A percentile compares a stretch with the other conserved stretches of the same genome.
phyloP scores from a whole-genome alignment of 2,888 invertebrate species.

The Megamerina dolium region DNA sequence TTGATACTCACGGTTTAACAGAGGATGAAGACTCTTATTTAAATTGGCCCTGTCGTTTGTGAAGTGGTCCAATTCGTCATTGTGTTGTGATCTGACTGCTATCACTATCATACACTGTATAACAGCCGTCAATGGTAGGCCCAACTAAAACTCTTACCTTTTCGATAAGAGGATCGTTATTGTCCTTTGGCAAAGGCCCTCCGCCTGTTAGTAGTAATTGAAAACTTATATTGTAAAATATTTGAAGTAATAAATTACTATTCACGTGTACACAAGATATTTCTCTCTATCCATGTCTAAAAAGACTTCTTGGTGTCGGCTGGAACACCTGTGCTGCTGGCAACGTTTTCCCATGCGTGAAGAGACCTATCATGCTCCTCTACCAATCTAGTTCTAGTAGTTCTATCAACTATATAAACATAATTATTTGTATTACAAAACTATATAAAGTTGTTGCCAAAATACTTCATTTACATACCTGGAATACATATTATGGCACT shows the following conservation, averaged over 20 bases:
- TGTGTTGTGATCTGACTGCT: too few species aligned
- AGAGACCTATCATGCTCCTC: not conserved
- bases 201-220: not conserved
- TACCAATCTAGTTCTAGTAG: not conserved
- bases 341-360: not conserved
- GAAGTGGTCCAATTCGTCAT: not conserved
- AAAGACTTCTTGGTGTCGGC: not conserved
- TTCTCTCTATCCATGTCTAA: not conserved
- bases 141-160: not conserved
- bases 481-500: not conserved
- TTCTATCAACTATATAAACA: not conserved
- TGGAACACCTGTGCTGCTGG: not conserved
- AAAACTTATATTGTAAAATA: not conserved
- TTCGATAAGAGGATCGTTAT: not conserved
- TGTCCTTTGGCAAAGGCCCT: not conserved
- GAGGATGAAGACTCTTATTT: slow-evolving; percentile 1
- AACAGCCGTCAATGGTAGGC: not conserved
- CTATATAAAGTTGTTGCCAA: too few species aligned
- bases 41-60: not conserved
- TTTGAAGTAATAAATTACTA: not conserved
- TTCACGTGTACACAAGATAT: not conserved
- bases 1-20: not conserved
- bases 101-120: not conserved
- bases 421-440: too few species aligned
- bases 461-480: too few species aligned